Evolutionary conservation across 1,140 invertebrate genomes (phyloP).

Genomic region (Monochamus saltuarius): DNA sequence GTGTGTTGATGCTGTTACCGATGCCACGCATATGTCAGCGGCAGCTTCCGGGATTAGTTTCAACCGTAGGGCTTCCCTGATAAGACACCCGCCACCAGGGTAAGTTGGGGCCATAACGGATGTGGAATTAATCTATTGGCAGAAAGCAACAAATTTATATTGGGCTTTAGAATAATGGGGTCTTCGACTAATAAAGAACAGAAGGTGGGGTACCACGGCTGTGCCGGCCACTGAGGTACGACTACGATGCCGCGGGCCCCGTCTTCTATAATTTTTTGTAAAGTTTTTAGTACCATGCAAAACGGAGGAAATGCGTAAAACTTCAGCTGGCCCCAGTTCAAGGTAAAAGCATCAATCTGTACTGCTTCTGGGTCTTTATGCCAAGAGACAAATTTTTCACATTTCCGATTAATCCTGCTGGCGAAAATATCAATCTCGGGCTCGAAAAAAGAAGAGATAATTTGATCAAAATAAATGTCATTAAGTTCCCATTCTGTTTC

Average conservation of each 20-base stretch:
- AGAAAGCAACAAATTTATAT: too few species aligned
- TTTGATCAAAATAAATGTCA: conserved; percentile 8
- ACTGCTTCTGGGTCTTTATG: conserved; percentile 30
- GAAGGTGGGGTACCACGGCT: conserved; percentile 47
- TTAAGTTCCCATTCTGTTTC: conserved; percentile 30
- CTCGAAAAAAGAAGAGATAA: conserved; percentile 18
- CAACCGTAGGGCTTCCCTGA: too few species aligned
- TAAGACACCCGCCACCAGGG: conserved; percentile 1
- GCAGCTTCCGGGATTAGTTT: not conserved
- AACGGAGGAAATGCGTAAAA: conserved; percentile 44
- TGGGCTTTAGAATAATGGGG: too few species aligned
- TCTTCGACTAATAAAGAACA: too few species aligned
- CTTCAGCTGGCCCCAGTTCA: conserved; percentile 27
- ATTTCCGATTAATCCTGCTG: conserved; percentile 36
- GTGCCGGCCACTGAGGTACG: conserved; percentile 39
- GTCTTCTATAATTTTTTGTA: conserved; percentile 37
- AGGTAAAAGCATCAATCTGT: conserved; percentile 39
- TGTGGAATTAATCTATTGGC: too few species aligned
- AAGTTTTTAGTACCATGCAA: conserved; percentile 29
- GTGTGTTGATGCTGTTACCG: not conserved
- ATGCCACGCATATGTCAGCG: not conserved
- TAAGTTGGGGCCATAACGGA: not conserved
- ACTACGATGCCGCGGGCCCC: conserved; percentile 35
- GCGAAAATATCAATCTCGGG: conserved; percentile 39
- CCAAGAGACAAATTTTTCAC: conserved; percentile 37